Evolutionary conservation across 2,113 vertebrate species (phyloP).

Genomic region (Columbina picui): DNA sequence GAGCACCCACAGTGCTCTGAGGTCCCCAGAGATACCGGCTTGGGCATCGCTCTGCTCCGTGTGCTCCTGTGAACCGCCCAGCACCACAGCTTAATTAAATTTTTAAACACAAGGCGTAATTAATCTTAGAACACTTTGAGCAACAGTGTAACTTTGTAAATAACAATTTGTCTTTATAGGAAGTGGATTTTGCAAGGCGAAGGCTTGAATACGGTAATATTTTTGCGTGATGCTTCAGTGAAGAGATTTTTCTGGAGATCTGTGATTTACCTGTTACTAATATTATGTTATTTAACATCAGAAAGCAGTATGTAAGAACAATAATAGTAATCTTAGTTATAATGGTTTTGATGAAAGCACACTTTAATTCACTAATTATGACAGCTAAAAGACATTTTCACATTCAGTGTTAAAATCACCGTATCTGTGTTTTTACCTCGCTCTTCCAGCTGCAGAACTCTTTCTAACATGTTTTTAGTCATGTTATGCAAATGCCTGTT

Average conservation of each 20-base stretch:
- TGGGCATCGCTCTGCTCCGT: background rate
- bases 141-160: conserved; percentile 23
- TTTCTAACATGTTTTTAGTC: conserved; percentile 76
- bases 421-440: conserved; percentile 78
- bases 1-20: fast-evolving
- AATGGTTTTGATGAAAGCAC: conserved; percentile 77
- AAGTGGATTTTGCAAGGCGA: background rate
- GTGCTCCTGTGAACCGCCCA: background rate
- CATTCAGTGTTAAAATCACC: conserved; percentile 76
- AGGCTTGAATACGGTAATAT: conserved; percentile 5
- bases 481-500: conserved; percentile 81
- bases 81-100: background rate
- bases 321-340: conserved; percentile 68
- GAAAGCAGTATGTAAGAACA: conserved; percentile 12
- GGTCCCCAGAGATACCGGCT: background rate
- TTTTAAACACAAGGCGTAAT: conserved; percentile 37
- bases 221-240: conserved; percentile 23
- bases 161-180: background rate
- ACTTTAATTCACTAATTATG: conserved; percentile 82
- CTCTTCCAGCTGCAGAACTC: conserved; percentile 68
- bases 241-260: conserved; percentile 39
- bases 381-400: conserved; percentile 77
- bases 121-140: conserved; percentile 38
- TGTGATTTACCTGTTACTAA: conserved; percentile 56
- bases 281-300: background rate